Evolutionary conservation across 2,113 vertebrate genomes (phyloP), one percentile per base, ranked within the genome.

Genomic region (Paracanthobrama guichenoti): DNA sequence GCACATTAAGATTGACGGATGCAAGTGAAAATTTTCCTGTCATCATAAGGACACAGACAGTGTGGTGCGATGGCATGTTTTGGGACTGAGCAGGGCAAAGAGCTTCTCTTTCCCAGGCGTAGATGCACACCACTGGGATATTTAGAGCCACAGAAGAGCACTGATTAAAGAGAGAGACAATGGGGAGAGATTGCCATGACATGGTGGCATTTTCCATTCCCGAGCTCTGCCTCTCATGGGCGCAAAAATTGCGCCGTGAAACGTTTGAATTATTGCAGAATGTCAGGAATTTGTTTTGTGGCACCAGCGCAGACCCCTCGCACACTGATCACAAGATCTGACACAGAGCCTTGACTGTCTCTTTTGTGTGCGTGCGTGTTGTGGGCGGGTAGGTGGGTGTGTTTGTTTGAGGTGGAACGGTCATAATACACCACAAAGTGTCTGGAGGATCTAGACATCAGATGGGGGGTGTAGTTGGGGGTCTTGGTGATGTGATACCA

Each of bases 101-200:
- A 91, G 90, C 92, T 87, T 91, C 92, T 93, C 93, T 93, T 95
- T 95, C 92, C 92, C 93, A 93, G 93, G 92, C 91, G 85, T 90
- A 91, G 91, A 93, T 91, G 91, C 92, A 88, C 92, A 93, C 91
- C 93, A 91, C 87, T 89, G 90, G 91, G 92, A 91, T 91, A 94
- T 91, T 86, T 89, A 78, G 83, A 93, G 91, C 91, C 92, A 85
- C 90, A 91, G 89, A 93, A 90, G 90, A 89, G 85, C 85, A 66
- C 91, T 94, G 94, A 95, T 94, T 95, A 95, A 93, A 95, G 94
- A 92, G 90, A 87, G 88, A 91, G 92, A 94, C 93, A 94, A 95
- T 94, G 89, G 92, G 90, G 88, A 90, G 88, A 88, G 91, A 93
- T 89, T 88, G 88, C 91, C 88, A 78, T 60, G 87, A 90, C 88